Conservation (phyloP, 2,797 vertebrate species). For the Champsocephalus esox region DNA sequence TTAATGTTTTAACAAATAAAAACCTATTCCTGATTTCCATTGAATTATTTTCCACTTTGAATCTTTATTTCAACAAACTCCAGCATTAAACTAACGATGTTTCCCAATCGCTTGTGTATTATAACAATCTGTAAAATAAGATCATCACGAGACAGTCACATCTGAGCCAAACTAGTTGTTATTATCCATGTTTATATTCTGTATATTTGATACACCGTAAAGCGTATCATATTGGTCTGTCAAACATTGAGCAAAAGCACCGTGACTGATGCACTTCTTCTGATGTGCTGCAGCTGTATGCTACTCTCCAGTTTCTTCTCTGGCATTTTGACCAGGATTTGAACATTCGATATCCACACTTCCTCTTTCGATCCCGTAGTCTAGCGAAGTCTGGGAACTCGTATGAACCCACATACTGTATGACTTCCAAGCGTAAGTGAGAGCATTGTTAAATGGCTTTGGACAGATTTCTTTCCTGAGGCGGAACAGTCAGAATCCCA, state of each 20-base stretch:
- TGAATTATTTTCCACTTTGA: too few species aligned
- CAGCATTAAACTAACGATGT: too few species aligned
- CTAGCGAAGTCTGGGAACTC: not conserved
- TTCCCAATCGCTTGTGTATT: too few species aligned
- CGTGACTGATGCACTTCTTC: not conserved
- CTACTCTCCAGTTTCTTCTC: not conserved
- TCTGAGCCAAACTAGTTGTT: too few species aligned
- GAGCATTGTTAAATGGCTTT: not conserved
- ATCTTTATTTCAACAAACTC: too few species aligned
- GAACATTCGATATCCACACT: not conserved
- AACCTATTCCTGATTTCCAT: too few species aligned
- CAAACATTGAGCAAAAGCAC: slow-evolving; percentile 8
- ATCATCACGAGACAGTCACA: too few species aligned
- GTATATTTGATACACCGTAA: not conserved
- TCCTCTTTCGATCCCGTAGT: not conserved
- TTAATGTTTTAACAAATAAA: too few species aligned
- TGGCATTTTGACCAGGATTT: too few species aligned
- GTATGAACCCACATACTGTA: not conserved
- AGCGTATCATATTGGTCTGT: too few species aligned
- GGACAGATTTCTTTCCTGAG: not conserved
- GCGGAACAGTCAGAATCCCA: not conserved
- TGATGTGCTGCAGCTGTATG: not conserved
- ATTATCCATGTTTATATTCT: too few species aligned
- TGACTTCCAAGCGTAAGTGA: not conserved
- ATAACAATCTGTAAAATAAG: too few species aligned